phyloP scores from a whole-genome alignment of 2,888 invertebrate species.

The Argyresthia goedartella region DNA sequence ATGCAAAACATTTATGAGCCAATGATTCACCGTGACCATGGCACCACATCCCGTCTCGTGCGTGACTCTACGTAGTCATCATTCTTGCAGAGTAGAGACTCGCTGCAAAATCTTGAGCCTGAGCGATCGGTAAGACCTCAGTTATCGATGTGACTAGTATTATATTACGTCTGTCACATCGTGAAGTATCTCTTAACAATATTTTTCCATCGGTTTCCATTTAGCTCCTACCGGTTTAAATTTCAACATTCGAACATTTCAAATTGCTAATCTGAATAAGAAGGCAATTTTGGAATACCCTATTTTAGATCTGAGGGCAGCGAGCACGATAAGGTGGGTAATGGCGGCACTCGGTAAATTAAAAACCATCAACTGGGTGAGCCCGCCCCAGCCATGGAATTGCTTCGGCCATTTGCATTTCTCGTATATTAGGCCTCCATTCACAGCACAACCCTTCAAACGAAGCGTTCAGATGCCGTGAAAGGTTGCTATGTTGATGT shows the following conservation, averaged over 20 bases:
- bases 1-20: too few relatives aligned
- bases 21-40: too few relatives aligned
- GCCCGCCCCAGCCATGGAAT: constrained; percentile 26
- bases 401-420: constrained; percentile 39
- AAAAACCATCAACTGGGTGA: constrained; percentile 43
- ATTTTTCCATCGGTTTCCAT: neutral
- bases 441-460: neutral
- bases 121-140: too few relatives aligned
- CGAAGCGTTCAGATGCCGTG: neutral
- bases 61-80: too few relatives aligned
- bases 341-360: constrained; percentile 51
- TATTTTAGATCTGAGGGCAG: constrained; percentile 41
- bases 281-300: constrained; percentile 39
- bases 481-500: neutral
- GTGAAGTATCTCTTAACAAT: too few relatives aligned
- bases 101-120: too few relatives aligned
- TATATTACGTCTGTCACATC: too few relatives aligned
- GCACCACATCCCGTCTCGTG: neutral
- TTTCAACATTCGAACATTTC: constrained; percentile 33
- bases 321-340: constrained; percentile 41
- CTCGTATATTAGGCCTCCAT: constrained; percentile 17
- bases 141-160: too few relatives aligned
- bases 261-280: constrained; percentile 41
- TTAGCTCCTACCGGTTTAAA: constrained; percentile 19
- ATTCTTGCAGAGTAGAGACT: too few relatives aligned